Percentiles rank a stretch among this genome's conserved stretches.
These are phyloP conservation scores for Spea multiplicata DNA, from an alignment of 2,113 vertebrate species.

Conservation along the genomic window DNA sequence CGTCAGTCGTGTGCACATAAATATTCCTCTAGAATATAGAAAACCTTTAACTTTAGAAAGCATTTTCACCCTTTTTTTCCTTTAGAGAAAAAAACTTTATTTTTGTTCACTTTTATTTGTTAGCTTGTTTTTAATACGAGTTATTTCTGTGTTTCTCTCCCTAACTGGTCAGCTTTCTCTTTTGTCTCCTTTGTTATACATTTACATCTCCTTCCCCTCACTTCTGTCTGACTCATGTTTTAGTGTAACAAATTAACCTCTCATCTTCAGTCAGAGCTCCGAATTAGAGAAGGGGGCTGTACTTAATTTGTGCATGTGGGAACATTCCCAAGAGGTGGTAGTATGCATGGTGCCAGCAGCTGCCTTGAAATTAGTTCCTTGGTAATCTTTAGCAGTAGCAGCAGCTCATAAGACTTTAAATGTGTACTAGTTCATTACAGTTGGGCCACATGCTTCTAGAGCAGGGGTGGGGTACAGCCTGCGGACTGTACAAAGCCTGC, in stretches of 20 bases:
- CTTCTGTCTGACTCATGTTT: slow-evolving; percentile 77
- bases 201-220: slow-evolving; percentile 60
- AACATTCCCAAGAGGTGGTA: slow-evolving; percentile 86
- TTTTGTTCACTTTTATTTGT: too few species aligned
- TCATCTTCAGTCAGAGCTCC: slow-evolving; percentile 96
- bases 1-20: too few species aligned
- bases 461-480: too few species aligned
- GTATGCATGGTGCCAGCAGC: slow-evolving; percentile 86
- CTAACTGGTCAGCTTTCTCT: not conserved
- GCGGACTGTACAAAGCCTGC: too few species aligned
- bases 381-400: slow-evolving; percentile 96
- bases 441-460: too few species aligned
- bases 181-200: slow-evolving; percentile 9
- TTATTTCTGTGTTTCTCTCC: slow-evolving; percentile 3
- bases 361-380: slow-evolving; percentile 95
- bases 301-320: slow-evolving; percentile 91
- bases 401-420: slow-evolving; percentile 95
- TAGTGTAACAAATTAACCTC: slow-evolving; percentile 99
- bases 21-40: too few species aligned
- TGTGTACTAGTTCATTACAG: slow-evolving; percentile 59
- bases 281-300: slow-evolving; percentile 90
- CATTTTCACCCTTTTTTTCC: too few species aligned
- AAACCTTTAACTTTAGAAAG: too few species aligned
- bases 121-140: not conserved
- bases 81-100: too few species aligned